Base-by-base conservation (phyloP, 2,888 invertebrate genomes). In the Salticus scenicus region DNA sequence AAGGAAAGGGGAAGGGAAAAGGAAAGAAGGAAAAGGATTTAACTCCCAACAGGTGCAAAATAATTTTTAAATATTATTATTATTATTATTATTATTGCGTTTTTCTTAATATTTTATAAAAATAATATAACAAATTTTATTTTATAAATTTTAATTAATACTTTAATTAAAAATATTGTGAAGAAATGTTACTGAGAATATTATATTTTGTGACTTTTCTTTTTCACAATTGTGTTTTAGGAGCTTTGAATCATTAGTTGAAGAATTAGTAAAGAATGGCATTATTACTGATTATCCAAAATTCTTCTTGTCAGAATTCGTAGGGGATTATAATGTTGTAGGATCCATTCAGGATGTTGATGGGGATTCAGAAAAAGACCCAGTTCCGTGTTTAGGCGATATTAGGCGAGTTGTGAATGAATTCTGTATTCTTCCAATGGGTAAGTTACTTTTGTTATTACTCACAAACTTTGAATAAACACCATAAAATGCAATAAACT, bases 231-330 rank as follows among this genome's bases (percentile, higher is more conserved):
- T n/a, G n/a, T n/a, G n/a, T 24, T 30, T 20, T 37, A 88, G 90
- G 85, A 95, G 96, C 0, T 94, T 95, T 0, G 96, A 97, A 91
- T 97, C 97, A 0, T 92, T 98, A 1, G 97, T 97, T 90, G 97
- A 98, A 91, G 98, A 98, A 91, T 92, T 98, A 20, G 94, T 98
- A 0, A 94, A 94, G 0, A 96, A 98, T 91, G 97, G 97, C 0
- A 97, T 98, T 27, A 97, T 98, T 83, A 94, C 94, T 89, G 94
- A 95, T 83, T 95, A 95, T 90, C 95, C 95, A 0, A 92, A 94
- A 87, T 92, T 94, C 0, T 92, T 92, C 47, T 92, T 97, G 33
- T 92, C 93, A 10, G 94, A 95, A 85, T 97, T 94, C 90, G 93
- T 95, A 76, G 98, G 98, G 2, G 97, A 97, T 51, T 86, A 86